Base-by-base conservation (phyloP, 2,113 vertebrate genomes). In the Ranitomeya variabilis region DNA sequence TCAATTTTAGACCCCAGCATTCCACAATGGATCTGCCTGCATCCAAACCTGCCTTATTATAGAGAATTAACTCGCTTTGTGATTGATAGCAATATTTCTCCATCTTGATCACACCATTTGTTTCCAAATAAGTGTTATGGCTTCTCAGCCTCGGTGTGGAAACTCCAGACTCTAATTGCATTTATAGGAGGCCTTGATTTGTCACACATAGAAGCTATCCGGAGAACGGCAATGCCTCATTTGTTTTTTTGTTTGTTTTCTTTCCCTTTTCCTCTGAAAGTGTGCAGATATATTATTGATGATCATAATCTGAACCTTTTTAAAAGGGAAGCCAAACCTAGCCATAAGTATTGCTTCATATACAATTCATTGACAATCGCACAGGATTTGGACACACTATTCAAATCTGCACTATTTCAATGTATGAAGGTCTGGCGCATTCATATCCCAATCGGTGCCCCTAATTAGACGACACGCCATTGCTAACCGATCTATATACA, bases 31-130 rank as follows among this genome's bases (percentile, higher is more conserved):
- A 94, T 95, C 93, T 92, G 94, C 93, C 92, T 93, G 93, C 92
- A 93, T 95, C 92, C 66, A 92, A 94, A 95, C 92, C 92, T 93
- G 92, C 94, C 93, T 95, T 95, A 95, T 96, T 96, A 96, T 92
- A 92, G 93, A 90, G 93, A 94, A 95, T 96, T 95, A 96, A 95
- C 94, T 94, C 92, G 91, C 80, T 92, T 92, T 85, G 92, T 96
- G 96, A 96, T 96, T 93, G 96, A 97, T 96, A 94, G 94, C 87
- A 92, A 93, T 91, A 92, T 91, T 93, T 90, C 87, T 92, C 31
- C 60, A 76, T 93, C 92, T 92, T 93, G 93, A 95, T 69, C 91
- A 94, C 93, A 93, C 94, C 94, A 94, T 95, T 95, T 95, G 94
- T 97, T 95, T 95, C 90, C 71, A 92, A 93, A 94, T 90, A 94